These are phyloP conservation scores for Ceriagrion tenellum DNA, from an alignment of 2,888 invertebrate genomes.

Conservation along the genomic window DNA sequence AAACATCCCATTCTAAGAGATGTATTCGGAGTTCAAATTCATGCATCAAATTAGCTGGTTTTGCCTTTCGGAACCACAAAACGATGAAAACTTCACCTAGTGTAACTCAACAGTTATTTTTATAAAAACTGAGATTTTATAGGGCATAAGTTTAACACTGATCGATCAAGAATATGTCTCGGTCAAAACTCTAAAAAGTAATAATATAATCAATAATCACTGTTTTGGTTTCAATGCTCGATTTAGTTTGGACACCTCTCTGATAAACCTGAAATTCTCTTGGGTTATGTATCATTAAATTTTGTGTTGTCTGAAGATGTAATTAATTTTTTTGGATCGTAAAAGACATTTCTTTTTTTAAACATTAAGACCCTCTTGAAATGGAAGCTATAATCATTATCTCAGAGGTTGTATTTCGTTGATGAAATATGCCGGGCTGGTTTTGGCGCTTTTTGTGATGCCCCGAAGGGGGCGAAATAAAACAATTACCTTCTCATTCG, in stretches of 20 bases:
- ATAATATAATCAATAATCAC: background rate
- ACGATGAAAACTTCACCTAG: too few relatives aligned
- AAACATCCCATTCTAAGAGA: too few relatives aligned
- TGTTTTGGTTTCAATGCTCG: background rate
- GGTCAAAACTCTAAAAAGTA: background rate
- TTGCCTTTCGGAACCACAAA: too few relatives aligned
- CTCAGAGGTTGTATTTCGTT: background rate
- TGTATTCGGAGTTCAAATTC: too few relatives aligned
- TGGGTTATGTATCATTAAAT: background rate
- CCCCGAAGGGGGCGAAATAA: background rate
- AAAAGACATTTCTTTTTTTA: background rate
- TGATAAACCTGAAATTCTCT: background rate
- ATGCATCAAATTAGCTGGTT: too few relatives aligned
- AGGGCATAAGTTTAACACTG: too few relatives aligned
- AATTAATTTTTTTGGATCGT: slow-evolving; percentile 9
- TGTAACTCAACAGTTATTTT: too few relatives aligned
- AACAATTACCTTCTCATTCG: background rate
- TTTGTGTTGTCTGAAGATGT: background rate
- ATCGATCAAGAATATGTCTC: too few relatives aligned
- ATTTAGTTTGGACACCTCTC: background rate
- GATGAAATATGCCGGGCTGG: background rate
- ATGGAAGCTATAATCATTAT: slow-evolving; percentile 4
- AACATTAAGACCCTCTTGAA: background rate
- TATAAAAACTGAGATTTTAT: too few relatives aligned
- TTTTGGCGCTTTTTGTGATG: background rate